phyloP scores from a whole-genome alignment of 1,140 invertebrate species.

The Ips typographus region DNA sequence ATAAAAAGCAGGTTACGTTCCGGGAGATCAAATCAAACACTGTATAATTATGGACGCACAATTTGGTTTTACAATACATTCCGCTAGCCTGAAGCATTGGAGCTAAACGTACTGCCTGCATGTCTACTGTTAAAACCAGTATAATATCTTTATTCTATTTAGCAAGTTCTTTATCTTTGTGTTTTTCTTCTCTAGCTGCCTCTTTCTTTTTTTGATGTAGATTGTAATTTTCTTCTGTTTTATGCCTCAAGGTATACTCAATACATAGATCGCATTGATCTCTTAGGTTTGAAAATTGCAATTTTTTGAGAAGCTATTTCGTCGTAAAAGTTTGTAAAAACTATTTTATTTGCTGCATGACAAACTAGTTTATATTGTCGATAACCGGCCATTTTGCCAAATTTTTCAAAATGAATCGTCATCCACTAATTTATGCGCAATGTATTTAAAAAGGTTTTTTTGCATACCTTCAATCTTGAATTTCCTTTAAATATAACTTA shows the following conservation, averaged over 20 bases:
- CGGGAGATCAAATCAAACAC: conserved; percentile 40
- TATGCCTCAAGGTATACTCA: not conserved
- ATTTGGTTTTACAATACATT: conserved; percentile 43
- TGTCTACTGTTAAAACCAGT: too few relatives aligned
- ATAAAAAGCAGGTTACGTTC: conserved; percentile 42
- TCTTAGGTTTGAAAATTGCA: conserved; percentile 8
- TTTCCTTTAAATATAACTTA: too few relatives aligned
- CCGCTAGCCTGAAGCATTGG: conserved; percentile 4
- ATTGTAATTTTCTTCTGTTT: too few relatives aligned
- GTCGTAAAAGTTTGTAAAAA: not conserved
- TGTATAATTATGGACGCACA: conserved; percentile 43
- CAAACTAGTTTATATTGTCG: not conserved
- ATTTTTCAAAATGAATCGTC: not conserved
- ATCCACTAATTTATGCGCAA: not conserved
- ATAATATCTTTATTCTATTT: too few relatives aligned
- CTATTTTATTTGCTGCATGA: not conserved
- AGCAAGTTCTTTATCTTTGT: too few relatives aligned
- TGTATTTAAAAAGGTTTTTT: not conserved
- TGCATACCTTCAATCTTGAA: not conserved
- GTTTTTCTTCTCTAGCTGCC: too few relatives aligned
- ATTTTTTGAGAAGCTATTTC: conserved; percentile 5
- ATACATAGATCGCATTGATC: conserved; percentile 26
- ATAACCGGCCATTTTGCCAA: not conserved
- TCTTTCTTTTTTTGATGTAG: too few relatives aligned
- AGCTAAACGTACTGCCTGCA: conserved; percentile 15